Conservation (phyloP, 2,888 invertebrate genomes). For the Sycophila texana region DNA sequence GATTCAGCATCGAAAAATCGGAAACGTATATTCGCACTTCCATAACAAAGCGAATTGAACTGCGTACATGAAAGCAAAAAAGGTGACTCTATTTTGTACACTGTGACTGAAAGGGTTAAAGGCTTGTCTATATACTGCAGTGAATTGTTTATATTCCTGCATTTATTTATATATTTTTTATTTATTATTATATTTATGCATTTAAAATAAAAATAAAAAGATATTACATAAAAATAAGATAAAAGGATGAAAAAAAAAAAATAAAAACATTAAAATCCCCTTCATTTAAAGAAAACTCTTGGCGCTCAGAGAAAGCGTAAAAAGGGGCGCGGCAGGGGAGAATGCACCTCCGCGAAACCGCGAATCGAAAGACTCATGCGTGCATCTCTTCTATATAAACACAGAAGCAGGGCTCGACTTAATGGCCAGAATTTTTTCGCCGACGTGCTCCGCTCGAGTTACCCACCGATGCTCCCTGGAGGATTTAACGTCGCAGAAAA, state of each 20-base stretch:
- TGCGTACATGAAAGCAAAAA: no score
- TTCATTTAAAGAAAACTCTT: background rate
- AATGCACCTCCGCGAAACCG: no score
- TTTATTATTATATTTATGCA: background rate
- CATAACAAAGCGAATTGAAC: no score
- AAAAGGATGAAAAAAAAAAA: background rate
- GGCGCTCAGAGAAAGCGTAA: background rate
- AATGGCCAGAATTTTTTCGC: conserved; percentile 44
- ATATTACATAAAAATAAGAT: no score
- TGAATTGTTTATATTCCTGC: background rate
- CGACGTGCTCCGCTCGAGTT: background rate
- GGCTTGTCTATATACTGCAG: background rate
- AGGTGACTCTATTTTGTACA: no score
- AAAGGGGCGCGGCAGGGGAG: no score
- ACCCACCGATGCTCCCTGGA: conserved; percentile 24
- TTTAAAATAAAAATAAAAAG: no score
- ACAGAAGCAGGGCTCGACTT: background rate
- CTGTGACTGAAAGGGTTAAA: no score
- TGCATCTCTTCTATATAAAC: conserved; percentile 10
- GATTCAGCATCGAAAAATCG: no score
- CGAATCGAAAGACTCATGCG: background rate
- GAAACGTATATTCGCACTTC: no score
- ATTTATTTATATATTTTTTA: background rate
- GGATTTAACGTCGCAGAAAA: conserved; percentile 56
- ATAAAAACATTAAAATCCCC: background rate